phyloP scores from a whole-genome alignment of 2,113 vertebrate species.

The Bubalus kerabau region DNA sequence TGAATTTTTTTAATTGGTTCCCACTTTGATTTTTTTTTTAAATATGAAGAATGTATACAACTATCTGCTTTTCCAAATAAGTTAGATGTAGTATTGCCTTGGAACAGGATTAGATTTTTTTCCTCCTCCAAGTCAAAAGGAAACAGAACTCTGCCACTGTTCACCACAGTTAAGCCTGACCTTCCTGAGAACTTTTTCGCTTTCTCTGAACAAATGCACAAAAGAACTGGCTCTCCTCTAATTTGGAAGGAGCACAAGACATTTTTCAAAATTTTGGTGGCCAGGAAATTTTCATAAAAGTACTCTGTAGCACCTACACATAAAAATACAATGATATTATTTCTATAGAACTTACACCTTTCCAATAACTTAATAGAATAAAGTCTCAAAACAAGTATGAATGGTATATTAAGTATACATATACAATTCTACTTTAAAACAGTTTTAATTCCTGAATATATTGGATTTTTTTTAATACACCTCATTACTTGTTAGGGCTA shows the following conservation, averaged over 20 bases:
- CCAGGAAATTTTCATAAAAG: neutral
- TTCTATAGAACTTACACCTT: neutral
- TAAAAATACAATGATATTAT: neutral
- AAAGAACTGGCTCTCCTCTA: neutral
- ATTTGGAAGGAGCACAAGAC: neutral
- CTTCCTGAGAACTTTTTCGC: neutral
- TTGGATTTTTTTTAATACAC: neutral
- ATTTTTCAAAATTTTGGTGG: neutral
- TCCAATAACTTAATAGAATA: neutral
- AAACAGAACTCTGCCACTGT: neutral
- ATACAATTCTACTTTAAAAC: slow-evolving; percentile 7
- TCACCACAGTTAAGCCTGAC: neutral
- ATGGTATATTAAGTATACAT: neutral
- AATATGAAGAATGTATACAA: neutral
- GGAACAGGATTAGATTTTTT: neutral
- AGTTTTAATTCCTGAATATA: slow-evolving; percentile 15
- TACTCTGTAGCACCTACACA: neutral
- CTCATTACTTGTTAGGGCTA: neutral
- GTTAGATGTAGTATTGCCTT: neutral
- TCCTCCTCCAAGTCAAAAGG: neutral
- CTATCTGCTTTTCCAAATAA: neutral
- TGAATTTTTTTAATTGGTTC: neutral
- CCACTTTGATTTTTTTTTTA: neutral
- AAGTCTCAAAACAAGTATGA: neutral
- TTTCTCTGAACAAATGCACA: neutral